Evolutionary conservation across 2,888 invertebrate species (phyloP), one percentile per base, ranked within the genome.

Genomic region (Myathropa florea): DNA sequence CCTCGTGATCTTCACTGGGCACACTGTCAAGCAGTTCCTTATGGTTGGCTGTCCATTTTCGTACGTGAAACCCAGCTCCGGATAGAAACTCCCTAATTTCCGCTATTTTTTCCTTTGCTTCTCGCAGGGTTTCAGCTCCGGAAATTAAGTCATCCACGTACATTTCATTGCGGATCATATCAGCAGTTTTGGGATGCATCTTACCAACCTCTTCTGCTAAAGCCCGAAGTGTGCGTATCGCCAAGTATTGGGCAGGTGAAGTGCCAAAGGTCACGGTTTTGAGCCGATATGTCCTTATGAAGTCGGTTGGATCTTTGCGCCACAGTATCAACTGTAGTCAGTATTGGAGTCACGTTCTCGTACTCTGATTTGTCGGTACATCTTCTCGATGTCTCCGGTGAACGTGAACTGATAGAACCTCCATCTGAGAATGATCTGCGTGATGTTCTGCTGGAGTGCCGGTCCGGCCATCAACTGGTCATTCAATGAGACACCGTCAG

Each of bases 401-500:
- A 92, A 83, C 7, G 77, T 86, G 53, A 71, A 73, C 28, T 33
- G 36, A 33, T 77, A 65, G 26, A 28, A 28, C 1, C 46, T 46
- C 65, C 65, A 65, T 21, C 65, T 53, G 26, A 65, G 46, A 28
- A 65, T 46, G 21, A 65, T 21, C n/a, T 28, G 26, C 10, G 46
- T 26, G 26, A 65, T 65, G 28, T 26, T 39, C 9, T 39, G 24
- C 26, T 65, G 39, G 10, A 65, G 26, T n/a, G 65, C 26, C n/a
- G n/a, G n/a, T n/a, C n/a, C n/a, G n/a, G n/a, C n/a, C n/a, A n/a
- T n/a, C n/a, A n/a, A n/a, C n/a, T 18, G 65, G 65, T 65, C 65
- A 65, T 90, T 91, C 3, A 89, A 60, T 28, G 88, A 88, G 1
- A 83, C 18, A 7, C 88, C 88, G 10, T 79, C 55, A 3, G 78